Base-by-base conservation (phyloP, 2,888 invertebrate genomes). In the Sarcophaga carnaria region DNA sequence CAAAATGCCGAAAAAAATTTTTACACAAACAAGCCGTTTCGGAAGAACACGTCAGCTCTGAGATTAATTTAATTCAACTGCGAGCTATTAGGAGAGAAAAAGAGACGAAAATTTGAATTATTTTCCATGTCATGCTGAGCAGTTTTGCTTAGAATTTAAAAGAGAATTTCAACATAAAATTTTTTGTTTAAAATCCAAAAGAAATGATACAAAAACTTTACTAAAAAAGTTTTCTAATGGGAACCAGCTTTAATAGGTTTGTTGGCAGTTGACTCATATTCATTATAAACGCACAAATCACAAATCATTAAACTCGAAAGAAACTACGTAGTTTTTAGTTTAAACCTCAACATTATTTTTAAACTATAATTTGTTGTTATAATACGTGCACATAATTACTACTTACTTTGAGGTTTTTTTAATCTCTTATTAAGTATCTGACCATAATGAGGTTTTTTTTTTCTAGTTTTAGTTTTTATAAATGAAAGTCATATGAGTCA, bases 1-100 rank as follows among this genome's bases (percentile, higher is more conserved):
- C 74, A 17, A 45, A 74, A 45, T 20, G 1, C 3, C 10, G 12
- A 62, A 74, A 63, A 62, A 74, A 47, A 62, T 8, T 37, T 60
- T 2, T n/a, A 60, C 59, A 54, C 17, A 54, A 17, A 54, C 10
- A 37, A 74, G 4, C 11, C 62, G n/a, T 22, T 63, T 20, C 45
- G 45, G 10, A 60, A 62, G 45, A 63, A 47, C 74, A 74, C 62
- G 74, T 74, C 74, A 74, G 14, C 14, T 4, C 20, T 63, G 62
- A 47, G 60, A 47, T 60, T 22, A 49, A 69, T 3, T 10, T 37
- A 8, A 37, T 37, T 37, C 37, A 37, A 37, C 37, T 37, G 37
- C 0, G 3, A 37, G 2, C 37, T 37, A 49, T 22, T 20, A 10
- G 45, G 22, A 47, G 10, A 71, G n/a, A 10, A 11, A 54, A 3